A percentile compares a stretch with the other conserved stretches of the same genome.
Conservation (phyloP, 2,797 vertebrate genomes). For the Sebastes hubbsi region DNA sequence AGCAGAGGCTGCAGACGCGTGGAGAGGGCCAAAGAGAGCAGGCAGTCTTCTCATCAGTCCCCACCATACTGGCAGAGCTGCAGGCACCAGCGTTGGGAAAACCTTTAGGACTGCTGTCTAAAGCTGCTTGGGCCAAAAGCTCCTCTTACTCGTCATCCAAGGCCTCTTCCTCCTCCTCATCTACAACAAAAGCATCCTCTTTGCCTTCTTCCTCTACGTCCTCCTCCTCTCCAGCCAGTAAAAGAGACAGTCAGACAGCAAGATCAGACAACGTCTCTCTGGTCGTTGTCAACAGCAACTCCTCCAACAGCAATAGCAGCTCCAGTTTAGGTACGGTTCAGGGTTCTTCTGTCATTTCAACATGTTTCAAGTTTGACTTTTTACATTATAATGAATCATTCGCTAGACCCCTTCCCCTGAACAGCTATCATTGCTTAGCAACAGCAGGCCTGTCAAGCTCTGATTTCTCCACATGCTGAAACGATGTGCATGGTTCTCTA, state of each 20-base stretch:
- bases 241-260: constrained; percentile 78
- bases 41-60: constrained; percentile 71
- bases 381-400: not conserved
- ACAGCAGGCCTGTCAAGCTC: not conserved
- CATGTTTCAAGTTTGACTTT: not conserved
- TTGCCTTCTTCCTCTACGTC: constrained; percentile 30
- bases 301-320: constrained; percentile 65
- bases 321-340: constrained; percentile 82
- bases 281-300: constrained; percentile 69
- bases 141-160: constrained; percentile 61
- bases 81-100: constrained; percentile 58
- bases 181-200: constrained; percentile 55
- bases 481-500: not conserved
- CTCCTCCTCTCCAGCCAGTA: constrained; percentile 69
- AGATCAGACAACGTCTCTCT: constrained; percentile 70
- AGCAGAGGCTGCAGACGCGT: constrained; percentile 41
- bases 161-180: constrained; percentile 42
- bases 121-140: constrained; percentile 73
- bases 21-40: constrained; percentile 58
- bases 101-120: constrained; percentile 74
- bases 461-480: not conserved
- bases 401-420: not conserved
- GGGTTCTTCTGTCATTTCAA: not conserved
- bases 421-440: not conserved
- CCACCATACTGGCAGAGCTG: constrained; percentile 67